phyloP scores from a whole-genome alignment of 2,113 vertebrate genomes.

The Bos indicus region DNA sequence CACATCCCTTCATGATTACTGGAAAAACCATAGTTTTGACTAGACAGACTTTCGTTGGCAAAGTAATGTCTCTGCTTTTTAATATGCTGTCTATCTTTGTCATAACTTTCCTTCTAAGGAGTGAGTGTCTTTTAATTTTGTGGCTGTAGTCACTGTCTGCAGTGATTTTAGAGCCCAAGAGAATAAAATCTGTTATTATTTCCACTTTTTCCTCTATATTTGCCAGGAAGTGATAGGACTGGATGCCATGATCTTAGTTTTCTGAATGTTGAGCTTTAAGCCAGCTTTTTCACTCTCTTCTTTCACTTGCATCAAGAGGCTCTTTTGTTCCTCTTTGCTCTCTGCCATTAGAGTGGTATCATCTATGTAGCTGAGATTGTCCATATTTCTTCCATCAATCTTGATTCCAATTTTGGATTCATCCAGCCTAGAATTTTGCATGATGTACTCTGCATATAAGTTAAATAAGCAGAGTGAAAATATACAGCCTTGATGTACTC shows the following conservation, averaged over 20 bases:
- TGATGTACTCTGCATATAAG: not conserved
- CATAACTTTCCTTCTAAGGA: not conserved
- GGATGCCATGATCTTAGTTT: not conserved
- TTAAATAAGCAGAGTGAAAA: not conserved
- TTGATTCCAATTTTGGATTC: not conserved
- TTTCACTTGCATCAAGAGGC: not conserved
- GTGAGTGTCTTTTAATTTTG: rapidly evolving
- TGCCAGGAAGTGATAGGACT: not conserved
- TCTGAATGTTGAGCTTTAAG: not conserved
- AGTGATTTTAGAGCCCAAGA: not conserved
- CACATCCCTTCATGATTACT: not conserved
- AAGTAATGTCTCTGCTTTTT: not conserved
- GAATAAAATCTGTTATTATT: not conserved
- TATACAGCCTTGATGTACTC: not conserved
- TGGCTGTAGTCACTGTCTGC: not conserved
- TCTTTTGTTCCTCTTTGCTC: not conserved
- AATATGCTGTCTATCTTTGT: not conserved
- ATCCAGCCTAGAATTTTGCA: not conserved
- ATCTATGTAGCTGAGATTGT: not conserved
- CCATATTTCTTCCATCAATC: not conserved
- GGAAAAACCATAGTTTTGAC: not conserved
- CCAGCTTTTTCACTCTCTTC: not conserved
- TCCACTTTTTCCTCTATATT: not conserved
- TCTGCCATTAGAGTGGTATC: not conserved
- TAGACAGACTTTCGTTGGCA: not conserved